A percentile compares a stretch with the other conserved stretches of the same genome.
These are phyloP conservation scores for Philhelius pedissequus DNA, from an alignment of 2,888 invertebrate species.

Conservation along the genomic window DNA sequence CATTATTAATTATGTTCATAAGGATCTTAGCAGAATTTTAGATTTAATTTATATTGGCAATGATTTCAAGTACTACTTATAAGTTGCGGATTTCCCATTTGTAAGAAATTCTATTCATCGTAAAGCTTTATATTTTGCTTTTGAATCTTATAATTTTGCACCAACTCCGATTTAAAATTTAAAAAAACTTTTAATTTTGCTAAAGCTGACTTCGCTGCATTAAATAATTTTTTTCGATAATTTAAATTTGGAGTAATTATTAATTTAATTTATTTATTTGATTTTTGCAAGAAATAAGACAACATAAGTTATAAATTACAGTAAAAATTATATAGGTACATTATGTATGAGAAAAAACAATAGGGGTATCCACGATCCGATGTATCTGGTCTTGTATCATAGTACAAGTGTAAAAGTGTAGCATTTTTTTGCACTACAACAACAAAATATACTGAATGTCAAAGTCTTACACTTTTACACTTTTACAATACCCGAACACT, in stretches of 20 bases:
- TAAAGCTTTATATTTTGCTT: neutral
- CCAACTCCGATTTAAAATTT: neutral
- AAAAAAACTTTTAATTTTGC: neutral
- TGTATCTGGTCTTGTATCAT: no score
- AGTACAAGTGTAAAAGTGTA: no score
- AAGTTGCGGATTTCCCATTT: neutral
- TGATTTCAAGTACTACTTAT: neutral
- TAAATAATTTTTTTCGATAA: neutral
- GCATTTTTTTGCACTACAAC: no score
- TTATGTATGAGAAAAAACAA: no score
- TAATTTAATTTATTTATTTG: neutral
- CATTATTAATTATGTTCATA: constrained; percentile 65
- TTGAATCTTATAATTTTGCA: neutral
- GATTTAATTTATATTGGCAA: neutral
- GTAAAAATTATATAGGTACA: no score
- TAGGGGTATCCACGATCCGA: no score
- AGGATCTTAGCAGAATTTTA: constrained; percentile 71
- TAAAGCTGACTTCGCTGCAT: no score
- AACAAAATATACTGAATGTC: no score
- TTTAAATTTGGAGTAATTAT: neutral
- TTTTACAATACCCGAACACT: no score
- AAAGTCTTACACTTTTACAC: no score
- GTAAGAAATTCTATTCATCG: neutral
- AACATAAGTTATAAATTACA: no score
- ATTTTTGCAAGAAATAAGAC: no score